phyloP scores from a whole-genome alignment of 1,140 invertebrate genomes.

The Ceratoteleas bidentatus region DNA sequence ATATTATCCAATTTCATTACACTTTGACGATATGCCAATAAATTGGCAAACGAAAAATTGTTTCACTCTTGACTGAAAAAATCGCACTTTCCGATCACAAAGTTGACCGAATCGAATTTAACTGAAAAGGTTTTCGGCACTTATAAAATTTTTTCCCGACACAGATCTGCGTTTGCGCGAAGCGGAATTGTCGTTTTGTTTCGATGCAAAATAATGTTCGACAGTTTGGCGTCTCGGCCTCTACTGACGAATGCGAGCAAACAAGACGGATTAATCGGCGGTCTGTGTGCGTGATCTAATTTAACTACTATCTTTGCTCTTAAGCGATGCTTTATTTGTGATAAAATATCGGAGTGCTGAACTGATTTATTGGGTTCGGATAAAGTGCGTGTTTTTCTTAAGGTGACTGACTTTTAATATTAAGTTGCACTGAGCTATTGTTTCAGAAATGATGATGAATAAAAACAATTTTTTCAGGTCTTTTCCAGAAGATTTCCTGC shows the following conservation, averaged over 20 bases:
- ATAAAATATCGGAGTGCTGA: slow-evolving; percentile 37
- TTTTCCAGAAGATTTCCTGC: too few species aligned
- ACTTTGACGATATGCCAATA: not conserved
- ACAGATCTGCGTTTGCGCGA: not conserved
- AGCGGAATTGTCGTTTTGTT: not conserved
- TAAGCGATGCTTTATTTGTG: slow-evolving; percentile 32
- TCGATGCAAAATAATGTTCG: slow-evolving; percentile 13
- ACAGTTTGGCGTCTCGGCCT: slow-evolving; percentile 25
- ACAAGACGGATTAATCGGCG: slow-evolving; percentile 40
- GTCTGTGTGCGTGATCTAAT: slow-evolving; percentile 48
- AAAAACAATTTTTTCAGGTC: too few species aligned
- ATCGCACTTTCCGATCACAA: not conserved
- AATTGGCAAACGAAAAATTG: not conserved
- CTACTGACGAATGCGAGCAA: slow-evolving; percentile 49
- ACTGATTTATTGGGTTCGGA: slow-evolving; percentile 8
- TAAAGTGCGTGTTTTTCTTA: not conserved
- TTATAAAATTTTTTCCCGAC: too few species aligned
- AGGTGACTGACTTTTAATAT: too few species aligned
- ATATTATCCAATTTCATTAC: slow-evolving; percentile 45
- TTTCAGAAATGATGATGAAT: too few species aligned
- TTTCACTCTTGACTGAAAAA: not conserved
- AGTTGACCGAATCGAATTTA: not conserved
- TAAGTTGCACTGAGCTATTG: too few species aligned
- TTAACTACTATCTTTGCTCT: slow-evolving; percentile 47
- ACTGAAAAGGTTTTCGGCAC: too few species aligned